Evolutionary conservation across 2,888 invertebrate species (phyloP).

Genomic region (Meloe dianella): DNA sequence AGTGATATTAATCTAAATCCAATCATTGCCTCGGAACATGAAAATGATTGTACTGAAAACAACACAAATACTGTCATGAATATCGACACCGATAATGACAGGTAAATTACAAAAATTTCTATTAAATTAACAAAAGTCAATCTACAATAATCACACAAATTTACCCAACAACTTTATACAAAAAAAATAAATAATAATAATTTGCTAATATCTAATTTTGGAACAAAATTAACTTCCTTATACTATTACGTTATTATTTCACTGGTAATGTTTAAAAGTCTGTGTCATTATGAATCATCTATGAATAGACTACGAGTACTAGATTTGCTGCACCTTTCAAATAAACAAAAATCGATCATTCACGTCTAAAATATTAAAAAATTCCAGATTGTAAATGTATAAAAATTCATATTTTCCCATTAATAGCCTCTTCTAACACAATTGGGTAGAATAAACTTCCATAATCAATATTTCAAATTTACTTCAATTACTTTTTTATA

Average conservation of each 20-base stretch:
- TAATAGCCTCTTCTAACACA: not conserved
- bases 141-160: not conserved
- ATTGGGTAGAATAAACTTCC: not conserved
- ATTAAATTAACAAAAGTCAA: not conserved
- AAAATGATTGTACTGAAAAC: conserved; percentile 59
- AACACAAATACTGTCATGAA: conserved; percentile 58
- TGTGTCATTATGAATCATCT: not conserved
- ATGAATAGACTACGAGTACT: no score
- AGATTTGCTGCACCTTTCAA: no score
- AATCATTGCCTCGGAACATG: conserved; percentile 55
- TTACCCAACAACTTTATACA: not conserved
- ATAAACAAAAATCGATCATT: no score
- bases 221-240: not conserved
- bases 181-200: no score
- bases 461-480: conserved; percentile 4
- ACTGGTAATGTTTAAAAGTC: no score
- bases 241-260: no score
- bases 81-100: conserved; percentile 61
- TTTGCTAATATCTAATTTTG: not conserved
- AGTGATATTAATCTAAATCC: conserved; percentile 66
- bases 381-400: no score
- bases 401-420: not conserved
- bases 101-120: conserved; percentile 46
- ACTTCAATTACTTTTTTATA: not conserved
- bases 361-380: no score